phyloP scores from a whole-genome alignment of 2,113 vertebrate species.

The Tragelaphus imberbis region DNA sequence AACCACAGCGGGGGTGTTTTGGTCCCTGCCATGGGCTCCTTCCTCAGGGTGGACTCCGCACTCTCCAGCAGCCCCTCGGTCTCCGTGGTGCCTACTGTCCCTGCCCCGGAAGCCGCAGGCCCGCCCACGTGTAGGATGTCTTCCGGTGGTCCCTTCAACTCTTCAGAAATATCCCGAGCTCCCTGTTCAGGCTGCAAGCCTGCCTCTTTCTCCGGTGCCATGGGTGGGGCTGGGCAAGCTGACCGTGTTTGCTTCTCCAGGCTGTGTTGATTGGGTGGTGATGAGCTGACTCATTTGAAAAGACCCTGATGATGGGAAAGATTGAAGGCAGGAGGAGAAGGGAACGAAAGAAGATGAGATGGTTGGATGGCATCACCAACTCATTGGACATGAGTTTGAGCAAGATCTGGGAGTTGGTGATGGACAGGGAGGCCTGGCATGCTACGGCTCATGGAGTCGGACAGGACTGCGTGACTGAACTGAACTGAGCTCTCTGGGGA shows the following conservation, averaged over 20 bases:
- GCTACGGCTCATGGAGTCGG: too few species aligned
- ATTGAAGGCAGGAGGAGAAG: too few species aligned
- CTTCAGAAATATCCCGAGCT: constrained; percentile 77
- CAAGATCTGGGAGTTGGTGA: too few species aligned
- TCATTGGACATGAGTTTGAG: too few species aligned
- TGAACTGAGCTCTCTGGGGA: neutral
- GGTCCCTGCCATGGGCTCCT: constrained; percentile 68
- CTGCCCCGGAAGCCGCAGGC: constrained; percentile 70
- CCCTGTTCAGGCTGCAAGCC: neutral
- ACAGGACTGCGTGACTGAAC: too few species aligned
- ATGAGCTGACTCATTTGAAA: neutral
- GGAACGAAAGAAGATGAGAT: too few species aligned
- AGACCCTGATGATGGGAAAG: too few species aligned
- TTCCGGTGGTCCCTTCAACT: constrained; percentile 83
- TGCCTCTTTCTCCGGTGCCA: neutral
- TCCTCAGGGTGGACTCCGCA: constrained; percentile 73
- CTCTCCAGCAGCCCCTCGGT: constrained; percentile 50
- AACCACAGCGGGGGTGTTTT: constrained; percentile 46
- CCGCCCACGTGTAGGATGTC: constrained; percentile 86
- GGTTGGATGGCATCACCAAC: too few species aligned
- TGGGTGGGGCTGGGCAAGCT: constrained; percentile 29
- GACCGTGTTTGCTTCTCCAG: constrained; percentile 39
- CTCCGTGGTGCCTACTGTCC: constrained; percentile 25
- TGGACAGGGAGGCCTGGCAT: too few species aligned
- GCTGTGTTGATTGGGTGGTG: constrained; percentile 7